These are phyloP conservation scores for Melinaea marsaeus DNA, from an alignment of 2,888 invertebrate species.

Conservation along the genomic window DNA sequence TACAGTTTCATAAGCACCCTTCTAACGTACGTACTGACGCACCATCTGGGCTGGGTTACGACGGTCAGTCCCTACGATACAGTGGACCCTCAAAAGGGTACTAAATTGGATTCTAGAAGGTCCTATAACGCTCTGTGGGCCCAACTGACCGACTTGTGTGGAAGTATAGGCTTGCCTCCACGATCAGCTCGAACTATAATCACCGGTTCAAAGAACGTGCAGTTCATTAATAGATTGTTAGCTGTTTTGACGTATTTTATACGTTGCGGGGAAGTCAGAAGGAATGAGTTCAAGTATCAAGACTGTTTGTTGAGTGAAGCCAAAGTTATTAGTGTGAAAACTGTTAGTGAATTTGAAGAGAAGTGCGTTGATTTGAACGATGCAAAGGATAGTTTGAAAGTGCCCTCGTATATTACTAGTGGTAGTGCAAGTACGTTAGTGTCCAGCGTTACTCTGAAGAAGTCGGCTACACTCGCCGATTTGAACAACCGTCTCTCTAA, in stretches of 20 bases:
- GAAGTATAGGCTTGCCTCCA: slow-evolving; percentile 88
- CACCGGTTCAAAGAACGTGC: slow-evolving; percentile 81
- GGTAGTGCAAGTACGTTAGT: slow-evolving; percentile 56
- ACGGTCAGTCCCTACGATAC: slow-evolving; percentile 80
- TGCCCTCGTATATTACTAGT: slow-evolving; percentile 41
- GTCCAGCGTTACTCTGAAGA: slow-evolving; percentile 54
- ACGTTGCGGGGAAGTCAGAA: slow-evolving; percentile 84
- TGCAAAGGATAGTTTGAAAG: slow-evolving; percentile 39
- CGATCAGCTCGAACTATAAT: slow-evolving; percentile 89
- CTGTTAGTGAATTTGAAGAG: slow-evolving; percentile 34
- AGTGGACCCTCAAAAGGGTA: slow-evolving; percentile 43
- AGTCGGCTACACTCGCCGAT: slow-evolving; percentile 58
- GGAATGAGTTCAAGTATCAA: slow-evolving; percentile 63
- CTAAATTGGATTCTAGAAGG: slow-evolving; percentile 32
- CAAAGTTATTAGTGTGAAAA: slow-evolving; percentile 46
- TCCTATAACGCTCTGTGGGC: slow-evolving; percentile 95
- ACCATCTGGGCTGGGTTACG: slow-evolving; percentile 94
- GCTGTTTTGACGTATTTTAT: slow-evolving; percentile 92
- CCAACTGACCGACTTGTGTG: slow-evolving; percentile 90
- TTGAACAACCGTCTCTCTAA: slow-evolving; percentile 65
- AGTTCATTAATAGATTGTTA: slow-evolving; percentile 84
- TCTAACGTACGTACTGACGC: slow-evolving; percentile 90
- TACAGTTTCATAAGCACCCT: slow-evolving; percentile 93
- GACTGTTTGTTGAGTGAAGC: slow-evolving; percentile 56
- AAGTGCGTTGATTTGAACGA: slow-evolving; percentile 31